Base-by-base conservation (phyloP, 2,888 invertebrate species). In the Adelognathus sp. region DNA sequence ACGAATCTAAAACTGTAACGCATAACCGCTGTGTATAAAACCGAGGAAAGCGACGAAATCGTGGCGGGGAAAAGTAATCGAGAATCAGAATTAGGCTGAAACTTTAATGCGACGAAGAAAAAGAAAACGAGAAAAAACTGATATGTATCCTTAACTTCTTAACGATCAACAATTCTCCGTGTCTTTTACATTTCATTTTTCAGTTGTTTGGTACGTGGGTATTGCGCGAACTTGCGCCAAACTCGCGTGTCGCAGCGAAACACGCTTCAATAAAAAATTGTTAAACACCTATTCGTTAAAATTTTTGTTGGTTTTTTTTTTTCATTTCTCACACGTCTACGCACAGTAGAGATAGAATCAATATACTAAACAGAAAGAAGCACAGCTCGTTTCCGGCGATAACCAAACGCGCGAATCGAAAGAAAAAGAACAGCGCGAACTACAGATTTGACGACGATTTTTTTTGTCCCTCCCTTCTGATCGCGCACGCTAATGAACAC, bases 111-210 rank as follows among this genome's bases (percentile, higher is more conserved):
- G 63, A 81, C 80, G 31, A 61, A 31, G 33, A 3, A 50, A 54
- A 36, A 27, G 39, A 36, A 80, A 81, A 83, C 81, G 85, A 86
- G 83, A 18, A 16, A 44, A 16, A 41, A 44, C 44, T 87, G 87
- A 89, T 88, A 88, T 88, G 87, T 88, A 78, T 86, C 82, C 75
- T 87, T 85, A 86, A 72, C 79, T 79, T 84, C 21, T 83, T 85
- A 84, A 86, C 82, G 77, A 83, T 81, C 78, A 82, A 83, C 79
- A 61, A 61, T 76, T n/a, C n/a, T 66, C 71, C 72, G 71, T 72
- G 76, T 72, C 58, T 77, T 79, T 79, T 77, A 54, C 61, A 56
- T 67, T 72, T 41, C 44, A n/a, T n/a, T n/a, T n/a, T n/a, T n/a
- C n/a, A n/a, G 54, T 76, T 36, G 56, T 31, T 56, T 70, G 7